These are phyloP conservation scores for Eulithis testata DNA, from an alignment of 2,888 invertebrate species.

Conservation along the genomic window DNA sequence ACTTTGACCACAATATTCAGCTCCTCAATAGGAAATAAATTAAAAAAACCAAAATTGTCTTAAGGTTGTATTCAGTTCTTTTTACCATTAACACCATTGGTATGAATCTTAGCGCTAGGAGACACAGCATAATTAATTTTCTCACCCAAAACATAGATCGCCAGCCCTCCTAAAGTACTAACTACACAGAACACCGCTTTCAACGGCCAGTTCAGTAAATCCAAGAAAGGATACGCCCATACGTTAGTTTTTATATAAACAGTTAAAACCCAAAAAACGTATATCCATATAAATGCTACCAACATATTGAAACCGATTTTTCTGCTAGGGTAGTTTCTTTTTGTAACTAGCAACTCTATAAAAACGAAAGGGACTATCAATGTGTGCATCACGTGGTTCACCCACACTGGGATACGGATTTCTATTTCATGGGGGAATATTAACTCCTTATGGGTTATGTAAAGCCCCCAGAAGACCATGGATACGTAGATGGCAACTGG, in stretches of 20 bases:
- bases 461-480: slow-evolving; percentile 94
- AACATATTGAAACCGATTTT: slow-evolving; percentile 85
- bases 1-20: background rate
- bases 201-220: slow-evolving; percentile 87
- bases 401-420: slow-evolving; percentile 92
- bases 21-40: slow-evolving; percentile 1
- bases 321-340: slow-evolving; percentile 89
- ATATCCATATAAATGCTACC: slow-evolving; percentile 84
- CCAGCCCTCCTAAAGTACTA: slow-evolving; percentile 82
- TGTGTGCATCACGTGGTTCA: slow-evolving; percentile 96
- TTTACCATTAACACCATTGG: slow-evolving; percentile 47
- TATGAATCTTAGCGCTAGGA: slow-evolving; percentile 67
- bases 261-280: slow-evolving; percentile 89
- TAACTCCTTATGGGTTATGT: slow-evolving; percentile 92
- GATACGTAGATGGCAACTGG: slow-evolving; percentile 92
- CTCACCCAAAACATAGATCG: slow-evolving; percentile 89
- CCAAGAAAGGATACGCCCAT: slow-evolving; percentile 96
- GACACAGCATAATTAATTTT: slow-evolving; percentile 87
- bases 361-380: slow-evolving; percentile 90
- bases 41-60: slow-evolving; percentile 12
- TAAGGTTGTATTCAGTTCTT: slow-evolving; percentile 34
- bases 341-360: slow-evolving; percentile 88
- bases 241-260: slow-evolving; percentile 88
- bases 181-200: slow-evolving; percentile 88
- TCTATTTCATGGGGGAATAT: slow-evolving; percentile 93